Evolutionary conservation across 2,113 vertebrate genomes (phyloP), one percentile per base, ranked within the genome.

Genomic region (Saccopteryx bilineata): DNA sequence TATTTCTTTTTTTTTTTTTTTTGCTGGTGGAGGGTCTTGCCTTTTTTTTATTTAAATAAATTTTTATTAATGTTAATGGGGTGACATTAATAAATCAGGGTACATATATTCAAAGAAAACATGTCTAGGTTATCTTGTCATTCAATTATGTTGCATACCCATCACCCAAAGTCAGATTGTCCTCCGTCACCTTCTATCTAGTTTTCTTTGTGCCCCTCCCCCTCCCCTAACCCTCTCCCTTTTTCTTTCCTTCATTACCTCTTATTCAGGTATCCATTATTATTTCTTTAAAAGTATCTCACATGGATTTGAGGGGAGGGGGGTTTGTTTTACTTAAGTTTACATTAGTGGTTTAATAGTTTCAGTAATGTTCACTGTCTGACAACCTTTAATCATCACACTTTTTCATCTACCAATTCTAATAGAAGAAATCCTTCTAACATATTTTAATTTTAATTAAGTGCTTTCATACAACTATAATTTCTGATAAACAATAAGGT

Each of bases 381-480:
- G 68, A 79, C 21, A 94, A 74, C 33, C 66, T 87, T 95, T 92
- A 95, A 96, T 58, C 17, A 69, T 76, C 23, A 75, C 54, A 48
- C 81, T 72, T 97, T 90, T 75, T 96, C 28, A 95, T 72, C 93
- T 93, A 54, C 9, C 33, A 96, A 93, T 71, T 94, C 26, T 83
- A 93, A 87, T 1, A 84, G 50, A 83, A 71, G 17, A 92, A 93
- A 86, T 9, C 79, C 26, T 84, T 93, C 31, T 89, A 96, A 93
- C 28, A 52, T 4, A 54, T 63, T 8, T 94, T 92, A 75, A 82
- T 90, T 96, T 93, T 69, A 96, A 93, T 82, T 46, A 92, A 80
- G 48, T 63, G 12, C 5, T 60, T 91, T 94, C 31, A 86, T 56
- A 24, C 31, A 95, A 86, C 48, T 91, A 1, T 78, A 56, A 80